phyloP scores from a whole-genome alignment of 2,113 vertebrate species.

The Hemicordylus capensis region DNA sequence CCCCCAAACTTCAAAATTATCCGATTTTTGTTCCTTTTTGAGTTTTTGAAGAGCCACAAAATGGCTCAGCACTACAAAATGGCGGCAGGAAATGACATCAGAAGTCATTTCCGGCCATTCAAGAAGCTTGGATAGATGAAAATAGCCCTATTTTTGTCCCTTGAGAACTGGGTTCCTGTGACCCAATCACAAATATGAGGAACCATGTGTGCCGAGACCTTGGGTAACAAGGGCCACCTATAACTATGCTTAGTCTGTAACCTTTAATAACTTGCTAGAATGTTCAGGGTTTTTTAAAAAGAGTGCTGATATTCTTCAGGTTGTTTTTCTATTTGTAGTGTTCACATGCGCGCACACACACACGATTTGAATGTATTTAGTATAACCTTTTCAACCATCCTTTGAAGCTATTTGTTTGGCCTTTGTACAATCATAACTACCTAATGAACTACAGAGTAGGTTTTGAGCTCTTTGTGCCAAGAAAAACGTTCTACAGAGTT shows the following conservation, averaged over 20 bases:
- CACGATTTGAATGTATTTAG: slow-evolving; percentile 10
- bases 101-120: too few relatives aligned
- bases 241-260: neutral
- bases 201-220: too few relatives aligned
- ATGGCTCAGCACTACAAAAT: too few relatives aligned
- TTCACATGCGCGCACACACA: neutral
- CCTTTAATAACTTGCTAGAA: neutral
- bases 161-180: too few relatives aligned
- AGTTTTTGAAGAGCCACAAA: too few relatives aligned
- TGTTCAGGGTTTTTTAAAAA: slow-evolving; percentile 6
- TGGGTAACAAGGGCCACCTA: too few relatives aligned
- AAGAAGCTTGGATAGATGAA: too few relatives aligned
- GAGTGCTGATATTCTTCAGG: neutral
- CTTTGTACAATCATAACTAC: neutral
- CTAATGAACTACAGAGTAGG: neutral
- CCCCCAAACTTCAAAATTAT: too few relatives aligned
- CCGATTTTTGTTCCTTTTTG: too few relatives aligned
- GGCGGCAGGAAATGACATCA: too few relatives aligned
- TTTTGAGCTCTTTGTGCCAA: slow-evolving; percentile 3
- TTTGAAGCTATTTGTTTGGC: neutral
- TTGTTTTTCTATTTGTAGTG: neutral
- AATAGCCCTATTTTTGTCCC: too few relatives aligned
- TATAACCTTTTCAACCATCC: slow-evolving; percentile 10
- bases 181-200: too few relatives aligned
- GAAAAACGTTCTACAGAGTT: neutral